Conservation (phyloP, 1,140 invertebrate genomes). For the Panagrolaimus sp. region DNA sequence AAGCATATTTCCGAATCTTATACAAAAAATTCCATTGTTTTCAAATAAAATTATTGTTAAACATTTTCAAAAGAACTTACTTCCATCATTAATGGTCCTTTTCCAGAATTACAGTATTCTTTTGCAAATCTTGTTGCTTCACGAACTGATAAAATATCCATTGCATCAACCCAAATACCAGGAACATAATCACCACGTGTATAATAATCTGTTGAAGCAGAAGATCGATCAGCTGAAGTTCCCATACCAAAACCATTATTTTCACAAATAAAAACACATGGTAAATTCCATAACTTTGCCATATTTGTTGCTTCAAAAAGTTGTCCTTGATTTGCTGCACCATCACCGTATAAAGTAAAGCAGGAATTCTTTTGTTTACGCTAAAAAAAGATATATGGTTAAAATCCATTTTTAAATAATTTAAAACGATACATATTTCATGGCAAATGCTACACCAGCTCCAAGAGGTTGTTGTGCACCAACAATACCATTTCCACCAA, state of each 20-base stretch:
- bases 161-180: constrained; percentile 85
- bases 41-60: too few species aligned
- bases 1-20: too few species aligned
- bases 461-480: constrained; percentile 92
- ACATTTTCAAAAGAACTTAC: too few species aligned
- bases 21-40: too few species aligned
- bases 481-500: constrained; percentile 95
- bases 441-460: constrained; percentile 82
- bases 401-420: too few species aligned
- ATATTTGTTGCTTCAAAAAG: constrained; percentile 64
- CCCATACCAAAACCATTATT: constrained; percentile 98
- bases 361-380: constrained; percentile 72
- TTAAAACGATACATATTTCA: constrained; percentile 68
- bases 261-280: constrained; percentile 87
- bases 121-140: constrained; percentile 78
- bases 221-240: constrained; percentile 75
- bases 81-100: constrained; percentile 83
- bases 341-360: constrained; percentile 85
- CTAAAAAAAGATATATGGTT: constrained; percentile 63
- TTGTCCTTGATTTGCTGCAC: constrained; percentile 85
- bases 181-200: constrained; percentile 87
- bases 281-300: constrained; percentile 79
- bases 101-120: constrained; percentile 72
- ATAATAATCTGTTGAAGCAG: constrained; percentile 82
- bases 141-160: constrained; percentile 86